phyloP scores from a whole-genome alignment of 2,888 invertebrate genomes.

The Drosophila atripex region DNA sequence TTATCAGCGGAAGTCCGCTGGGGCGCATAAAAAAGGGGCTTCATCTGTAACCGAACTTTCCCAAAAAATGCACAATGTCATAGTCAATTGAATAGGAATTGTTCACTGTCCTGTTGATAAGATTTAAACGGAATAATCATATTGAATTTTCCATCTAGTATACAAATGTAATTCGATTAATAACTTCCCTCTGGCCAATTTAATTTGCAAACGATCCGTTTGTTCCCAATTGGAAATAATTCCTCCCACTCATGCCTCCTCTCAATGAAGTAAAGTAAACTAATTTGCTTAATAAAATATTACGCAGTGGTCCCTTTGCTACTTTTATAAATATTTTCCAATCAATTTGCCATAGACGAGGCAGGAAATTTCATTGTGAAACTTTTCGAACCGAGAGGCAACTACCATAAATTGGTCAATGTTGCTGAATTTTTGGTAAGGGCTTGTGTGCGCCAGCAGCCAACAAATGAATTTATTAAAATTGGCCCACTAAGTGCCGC shows the following conservation, averaged over 20 bases:
- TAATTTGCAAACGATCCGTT: not conserved
- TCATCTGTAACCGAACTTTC: constrained; percentile 17
- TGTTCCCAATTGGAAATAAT: not conserved
- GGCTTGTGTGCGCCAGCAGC: constrained; percentile 8
- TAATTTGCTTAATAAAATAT: constrained; percentile 31
- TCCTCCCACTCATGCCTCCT: not conserved
- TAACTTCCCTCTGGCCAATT: not conserved
- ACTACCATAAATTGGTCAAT: constrained; percentile 20
- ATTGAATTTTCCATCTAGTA: not conserved
- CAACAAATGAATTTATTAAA: constrained; percentile 59
- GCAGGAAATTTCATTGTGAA: constrained; percentile 53
- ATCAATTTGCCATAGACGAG: constrained; percentile 51
- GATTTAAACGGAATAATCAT: no score
- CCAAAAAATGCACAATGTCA: not conserved
- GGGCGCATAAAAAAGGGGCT: constrained; percentile 22
- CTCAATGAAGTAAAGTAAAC: not conserved
- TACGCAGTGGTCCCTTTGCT: constrained; percentile 18
- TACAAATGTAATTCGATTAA: constrained; percentile 2
- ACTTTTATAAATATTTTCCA: constrained; percentile 46
- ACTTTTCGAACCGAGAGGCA: constrained; percentile 46
- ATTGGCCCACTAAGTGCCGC: constrained; percentile 42
- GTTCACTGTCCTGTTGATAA: not conserved
- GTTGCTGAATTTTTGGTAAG: constrained; percentile 18
- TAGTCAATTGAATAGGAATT: not conserved
- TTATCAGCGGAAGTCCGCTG: constrained; percentile 44